Evolutionary conservation across 1,140 invertebrate species (phyloP).

Genomic region (Euschistus heros): DNA sequence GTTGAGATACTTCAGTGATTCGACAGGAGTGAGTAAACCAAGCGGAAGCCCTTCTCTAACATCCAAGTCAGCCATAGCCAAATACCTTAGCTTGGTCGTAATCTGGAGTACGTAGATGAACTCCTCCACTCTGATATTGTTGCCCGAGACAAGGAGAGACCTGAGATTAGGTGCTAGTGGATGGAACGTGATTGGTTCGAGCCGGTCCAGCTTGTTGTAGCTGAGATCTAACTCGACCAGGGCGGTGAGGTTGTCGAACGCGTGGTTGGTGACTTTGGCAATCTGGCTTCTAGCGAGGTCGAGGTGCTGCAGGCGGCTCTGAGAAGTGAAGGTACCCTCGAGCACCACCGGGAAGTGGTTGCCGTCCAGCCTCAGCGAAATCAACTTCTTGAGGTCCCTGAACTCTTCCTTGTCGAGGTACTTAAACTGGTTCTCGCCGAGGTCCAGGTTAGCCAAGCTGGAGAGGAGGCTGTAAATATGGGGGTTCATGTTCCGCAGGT

Average conservation of each 20-base stretch:
- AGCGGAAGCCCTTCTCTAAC: conserved; percentile 38
- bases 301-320: conserved; percentile 37
- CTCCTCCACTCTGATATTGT: conserved; percentile 38
- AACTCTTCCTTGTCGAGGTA: conserved; percentile 64
- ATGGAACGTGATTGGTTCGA: conserved; percentile 47
- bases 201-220: conserved; percentile 58
- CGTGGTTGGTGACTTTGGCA: conserved; percentile 53
- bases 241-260: conserved; percentile 54
- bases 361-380: conserved; percentile 56
- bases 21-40: conserved; percentile 41
- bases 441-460: conserved; percentile 54
- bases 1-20: conserved; percentile 41
- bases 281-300: conserved; percentile 57
- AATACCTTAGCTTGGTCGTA: conserved; percentile 42
- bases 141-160: conserved; percentile 55
- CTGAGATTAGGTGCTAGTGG: conserved; percentile 48
- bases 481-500: conserved; percentile 58
- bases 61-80: conserved; percentile 46
- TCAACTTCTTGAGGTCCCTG: conserved; percentile 52
- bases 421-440: conserved; percentile 65
- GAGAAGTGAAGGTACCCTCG: conserved; percentile 56
- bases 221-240: conserved; percentile 55
- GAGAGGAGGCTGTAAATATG: conserved; percentile 61
- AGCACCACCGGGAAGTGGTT: conserved; percentile 63
- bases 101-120: conserved; percentile 43